Evolutionary conservation across 1,140 invertebrate genomes (phyloP), one percentile per base, ranked within the genome.

Genomic region (Drosophila setifemur): DNA sequence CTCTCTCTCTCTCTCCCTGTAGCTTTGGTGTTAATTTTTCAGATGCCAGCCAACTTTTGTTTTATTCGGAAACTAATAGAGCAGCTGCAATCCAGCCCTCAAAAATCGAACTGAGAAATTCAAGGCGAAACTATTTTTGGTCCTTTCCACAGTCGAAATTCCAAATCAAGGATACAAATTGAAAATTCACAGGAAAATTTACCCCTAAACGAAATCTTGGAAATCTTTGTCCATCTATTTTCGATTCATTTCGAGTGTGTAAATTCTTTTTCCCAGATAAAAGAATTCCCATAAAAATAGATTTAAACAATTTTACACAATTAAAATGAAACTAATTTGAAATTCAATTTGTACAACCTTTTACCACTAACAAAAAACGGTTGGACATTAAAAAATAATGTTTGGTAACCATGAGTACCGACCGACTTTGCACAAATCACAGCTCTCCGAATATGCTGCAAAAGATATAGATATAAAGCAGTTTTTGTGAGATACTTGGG

Each of bases 51-150:
- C 54, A 79, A 85, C 74, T 75, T 82, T 66, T 49, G 53, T 40
- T 70, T 5, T 75, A 74, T 85, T 85, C 55, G 33, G 28, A 55
- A 85, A 74, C 78, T 83, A 82, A 77, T 77, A 83, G 78, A 82
- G 78, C 81, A 68, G n/a, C n/a, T 76, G 73, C 54, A 37, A 67
- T 54, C 58, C 77, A 53, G 9, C 29, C 45, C 49, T 49, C 47
- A 60, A 61, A 49, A 69, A 68, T 49, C 33, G 4, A 45, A 60
- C 31, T 21, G 8, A 29, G 47, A 29, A 29, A 40, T 54, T 54
- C 16, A 37, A 33, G 31, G n/a, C 8, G 6, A 42, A 61, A 37
- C 33, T 61, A 61, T 61, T 61, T 47, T 39, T 14, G 25, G 7
- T 55, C 16, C 33, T 43, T 26, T 8, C 4, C 48, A 31, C 50